Base-by-base conservation (phyloP, 2,113 vertebrate genomes). In the Mirounga angustirostris region DNA sequence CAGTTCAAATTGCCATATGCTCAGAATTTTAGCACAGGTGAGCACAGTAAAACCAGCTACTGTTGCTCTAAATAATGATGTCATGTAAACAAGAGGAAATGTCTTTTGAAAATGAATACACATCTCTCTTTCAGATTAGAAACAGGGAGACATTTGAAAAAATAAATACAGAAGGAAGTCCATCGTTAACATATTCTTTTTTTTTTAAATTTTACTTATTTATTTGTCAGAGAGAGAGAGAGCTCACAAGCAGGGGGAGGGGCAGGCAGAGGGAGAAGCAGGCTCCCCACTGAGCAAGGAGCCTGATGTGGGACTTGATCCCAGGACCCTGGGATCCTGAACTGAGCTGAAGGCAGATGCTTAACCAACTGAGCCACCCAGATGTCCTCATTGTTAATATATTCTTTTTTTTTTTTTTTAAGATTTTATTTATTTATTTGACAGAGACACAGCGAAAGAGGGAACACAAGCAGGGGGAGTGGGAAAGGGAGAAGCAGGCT, bases 1-100 rank as follows among this genome's bases (percentile, higher is more conserved):
- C 19, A 73, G 93, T 40, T 56, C 36, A 61, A 88, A 79, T 50
- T 96, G 73, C 97, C 92, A 1, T 28, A 63, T 76, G 95, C 16
- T 80, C 28, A 81, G 12, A 2, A 0, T 8, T 96, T 8, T 28
- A 8, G 87, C 92, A 67, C 89, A 86, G 93, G 90, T 40, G 97
- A 94, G 65, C 0, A 36, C 74, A 58, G 95, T 30, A 79, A 19
- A 89, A 88, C 93, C 84, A 8, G 82, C 92, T 69, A 96, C 14
- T 9, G 6, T 40, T 30, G 36, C 33, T 43, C 24, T 46, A 91
- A 84, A n/a, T 50, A 28, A 58, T 13, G 1, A 0, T 26, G 46
- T 65, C 28, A 0, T 0, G n/a, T 40, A 46, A 94, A 46, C 22
- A 56, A 95, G 22, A 28, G 24, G 8, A 90, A 0, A 0, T 80